Evolutionary conservation across 2,888 invertebrate species (phyloP).

Genomic region (Zygaena filipendulae): DNA sequence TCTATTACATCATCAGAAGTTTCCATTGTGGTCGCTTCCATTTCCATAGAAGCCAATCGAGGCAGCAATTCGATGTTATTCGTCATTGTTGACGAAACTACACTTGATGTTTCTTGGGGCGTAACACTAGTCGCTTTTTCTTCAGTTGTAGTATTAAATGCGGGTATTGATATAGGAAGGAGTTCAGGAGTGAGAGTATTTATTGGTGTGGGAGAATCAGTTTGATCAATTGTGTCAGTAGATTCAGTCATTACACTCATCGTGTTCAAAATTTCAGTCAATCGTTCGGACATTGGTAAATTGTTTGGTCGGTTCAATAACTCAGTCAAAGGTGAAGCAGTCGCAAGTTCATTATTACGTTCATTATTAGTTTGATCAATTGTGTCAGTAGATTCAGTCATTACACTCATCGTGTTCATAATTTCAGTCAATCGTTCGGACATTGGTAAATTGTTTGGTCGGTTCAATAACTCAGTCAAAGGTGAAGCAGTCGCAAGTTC

Average conservation of each 20-base stretch:
- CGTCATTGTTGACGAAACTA: too few species aligned
- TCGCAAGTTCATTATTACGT: slow-evolving; percentile 52
- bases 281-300: slow-evolving; percentile 38
- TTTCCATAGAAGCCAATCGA: slow-evolving; percentile 8
- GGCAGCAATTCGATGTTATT: too few species aligned
- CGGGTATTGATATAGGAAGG: too few species aligned
- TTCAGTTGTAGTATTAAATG: too few species aligned
- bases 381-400: slow-evolving; percentile 28
- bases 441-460: slow-evolving; percentile 33
- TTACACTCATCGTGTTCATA: slow-evolving; percentile 41
- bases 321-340: slow-evolving; percentile 37
- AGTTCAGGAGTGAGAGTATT: too few species aligned
- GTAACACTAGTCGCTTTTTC: too few species aligned
- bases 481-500: slow-evolving; percentile 45
- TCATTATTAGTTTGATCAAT: too few species aligned
- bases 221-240: too few species aligned
- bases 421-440: slow-evolving; percentile 48
- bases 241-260: slow-evolving; percentile 38
- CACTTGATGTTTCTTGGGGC: too few species aligned
- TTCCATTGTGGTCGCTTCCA: slow-evolving; percentile 13
- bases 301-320: slow-evolving; percentile 31
- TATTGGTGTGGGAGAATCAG: too few species aligned
- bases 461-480: slow-evolving; percentile 33
- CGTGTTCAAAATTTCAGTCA: slow-evolving; percentile 46
- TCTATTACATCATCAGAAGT: slow-evolving; percentile 6